Conservation (phyloP, 2,113 vertebrate genomes). For the Aspiorhynchus laticeps region DNA sequence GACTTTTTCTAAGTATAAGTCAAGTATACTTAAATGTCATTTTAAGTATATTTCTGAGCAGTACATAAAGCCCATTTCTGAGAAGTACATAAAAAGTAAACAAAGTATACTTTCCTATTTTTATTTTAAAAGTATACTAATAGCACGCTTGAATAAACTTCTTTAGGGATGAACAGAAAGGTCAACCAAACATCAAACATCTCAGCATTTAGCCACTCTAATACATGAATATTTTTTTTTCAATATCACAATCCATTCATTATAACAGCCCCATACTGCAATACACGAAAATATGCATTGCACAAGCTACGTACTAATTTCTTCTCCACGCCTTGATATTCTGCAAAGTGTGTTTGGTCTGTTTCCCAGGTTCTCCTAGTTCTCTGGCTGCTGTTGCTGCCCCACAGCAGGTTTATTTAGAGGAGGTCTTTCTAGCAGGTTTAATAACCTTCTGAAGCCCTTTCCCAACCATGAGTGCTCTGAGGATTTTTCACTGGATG, state of each 20-base stretch:
- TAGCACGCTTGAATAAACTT: too few relatives aligned
- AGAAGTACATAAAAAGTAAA: too few relatives aligned
- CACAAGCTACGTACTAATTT: not conserved
- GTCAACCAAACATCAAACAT: not conserved
- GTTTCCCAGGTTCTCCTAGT: not conserved
- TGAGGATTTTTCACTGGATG: conserved; percentile 14
- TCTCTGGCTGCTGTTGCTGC: not conserved
- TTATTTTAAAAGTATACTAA: too few relatives aligned
- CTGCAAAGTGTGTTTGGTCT: not conserved
- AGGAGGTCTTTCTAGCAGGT: conserved; percentile 62
- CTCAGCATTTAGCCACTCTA: too few relatives aligned
- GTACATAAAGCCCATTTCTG: too few relatives aligned
- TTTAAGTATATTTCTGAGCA: too few relatives aligned
- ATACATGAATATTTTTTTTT: not conserved
- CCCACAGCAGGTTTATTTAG: conserved; percentile 40
- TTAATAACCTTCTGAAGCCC: conserved; percentile 63
- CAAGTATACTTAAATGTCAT: too few relatives aligned
- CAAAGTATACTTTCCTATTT: too few relatives aligned
- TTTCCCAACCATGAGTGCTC: conserved; percentile 46
- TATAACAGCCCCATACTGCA: not conserved
- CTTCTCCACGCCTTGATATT: not conserved
- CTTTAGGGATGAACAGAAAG: not conserved
- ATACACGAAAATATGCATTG: not conserved
- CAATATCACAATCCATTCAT: not conserved
- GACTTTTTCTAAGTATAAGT: too few relatives aligned